Evolutionary conservation across 2,888 invertebrate species (phyloP).

Genomic region (Synergus umbraculus): DNA sequence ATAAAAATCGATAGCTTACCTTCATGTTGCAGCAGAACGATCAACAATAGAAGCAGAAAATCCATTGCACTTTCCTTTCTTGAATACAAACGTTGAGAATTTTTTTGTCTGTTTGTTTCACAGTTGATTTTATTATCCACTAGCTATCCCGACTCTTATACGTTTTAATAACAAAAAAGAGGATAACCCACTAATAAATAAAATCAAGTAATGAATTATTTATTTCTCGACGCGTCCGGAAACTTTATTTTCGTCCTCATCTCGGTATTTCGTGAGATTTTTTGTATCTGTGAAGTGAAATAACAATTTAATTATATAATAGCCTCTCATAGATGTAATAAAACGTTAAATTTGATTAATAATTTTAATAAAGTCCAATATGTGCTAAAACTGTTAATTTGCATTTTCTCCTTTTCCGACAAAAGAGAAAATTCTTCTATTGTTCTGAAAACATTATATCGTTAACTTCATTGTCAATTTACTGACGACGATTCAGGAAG

Average conservation of each 20-base stretch:
- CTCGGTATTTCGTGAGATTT: not conserved
- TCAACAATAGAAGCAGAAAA: slow-evolving; percentile 52
- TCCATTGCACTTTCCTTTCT: slow-evolving; percentile 52
- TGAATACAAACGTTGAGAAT: slow-evolving; percentile 41
- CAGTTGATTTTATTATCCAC: slow-evolving; percentile 23
- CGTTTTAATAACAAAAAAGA: slow-evolving; percentile 42
- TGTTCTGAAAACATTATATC: slow-evolving; percentile 2
- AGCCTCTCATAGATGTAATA: not conserved
- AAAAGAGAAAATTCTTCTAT: not conserved
- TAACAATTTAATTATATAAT: not conserved
- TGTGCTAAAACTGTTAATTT: not conserved
- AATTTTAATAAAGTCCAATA: not conserved
- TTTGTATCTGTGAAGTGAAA: not conserved
- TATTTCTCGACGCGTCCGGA: not conserved
- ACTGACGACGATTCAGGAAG: slow-evolving; percentile 13
- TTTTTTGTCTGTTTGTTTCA: slow-evolving; percentile 39
- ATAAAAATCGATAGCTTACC: slow-evolving; percentile 45
- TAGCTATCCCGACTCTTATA: slow-evolving; percentile 36
- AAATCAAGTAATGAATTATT: slow-evolving; percentile 27
- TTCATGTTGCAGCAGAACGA: slow-evolving; percentile 51
- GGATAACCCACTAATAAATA: slow-evolving; percentile 43
- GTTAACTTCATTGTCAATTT: slow-evolving; percentile 24
- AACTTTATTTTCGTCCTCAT: not conserved
- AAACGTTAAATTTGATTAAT: not conserved
- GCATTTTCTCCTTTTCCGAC: not conserved